phyloP scores from a whole-genome alignment of 2,888 invertebrate species.

The Pseudococcus jackbeardsleyi region DNA sequence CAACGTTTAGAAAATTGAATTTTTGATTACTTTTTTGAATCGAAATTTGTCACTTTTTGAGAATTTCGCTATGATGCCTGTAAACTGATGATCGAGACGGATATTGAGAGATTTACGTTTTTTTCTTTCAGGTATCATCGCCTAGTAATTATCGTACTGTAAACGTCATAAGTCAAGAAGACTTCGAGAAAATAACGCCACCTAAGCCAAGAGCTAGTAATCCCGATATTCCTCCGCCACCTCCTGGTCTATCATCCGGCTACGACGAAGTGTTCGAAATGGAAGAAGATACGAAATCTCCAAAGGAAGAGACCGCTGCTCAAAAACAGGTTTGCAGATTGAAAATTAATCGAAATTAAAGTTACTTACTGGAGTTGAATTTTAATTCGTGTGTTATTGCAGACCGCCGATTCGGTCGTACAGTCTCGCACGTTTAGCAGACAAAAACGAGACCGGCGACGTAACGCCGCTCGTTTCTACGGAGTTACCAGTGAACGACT shows the following conservation, averaged over 20 bases:
- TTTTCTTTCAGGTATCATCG: constrained; percentile 28
- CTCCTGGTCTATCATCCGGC: constrained; percentile 71
- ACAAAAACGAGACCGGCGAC: constrained; percentile 59
- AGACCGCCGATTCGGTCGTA: constrained; percentile 53
- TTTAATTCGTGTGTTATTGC: neutral
- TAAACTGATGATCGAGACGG: neutral
- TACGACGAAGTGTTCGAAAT: constrained; percentile 57
- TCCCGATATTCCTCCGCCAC: constrained; percentile 87
- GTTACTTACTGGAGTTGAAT: neutral
- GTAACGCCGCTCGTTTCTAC: constrained; percentile 79
- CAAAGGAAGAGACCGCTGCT: constrained; percentile 32
- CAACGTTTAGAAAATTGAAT: too few relatives aligned
- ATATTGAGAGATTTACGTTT: neutral
- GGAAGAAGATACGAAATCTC: constrained; percentile 60
- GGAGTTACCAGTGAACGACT: constrained; percentile 87
- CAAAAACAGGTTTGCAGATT: constrained; percentile 36
- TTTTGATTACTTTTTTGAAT: too few relatives aligned
- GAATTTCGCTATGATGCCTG: neutral
- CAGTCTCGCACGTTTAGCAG: constrained; percentile 50
- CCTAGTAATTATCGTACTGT: constrained; percentile 77
- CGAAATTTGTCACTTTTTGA: too few relatives aligned
- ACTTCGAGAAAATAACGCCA: constrained; percentile 84
- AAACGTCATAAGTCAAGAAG: constrained; percentile 88
- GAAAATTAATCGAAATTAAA: neutral
- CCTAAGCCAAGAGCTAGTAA: constrained; percentile 76